Base-by-base conservation (phyloP, 2,113 vertebrate genomes). In the Platichthys flesus region DNA sequence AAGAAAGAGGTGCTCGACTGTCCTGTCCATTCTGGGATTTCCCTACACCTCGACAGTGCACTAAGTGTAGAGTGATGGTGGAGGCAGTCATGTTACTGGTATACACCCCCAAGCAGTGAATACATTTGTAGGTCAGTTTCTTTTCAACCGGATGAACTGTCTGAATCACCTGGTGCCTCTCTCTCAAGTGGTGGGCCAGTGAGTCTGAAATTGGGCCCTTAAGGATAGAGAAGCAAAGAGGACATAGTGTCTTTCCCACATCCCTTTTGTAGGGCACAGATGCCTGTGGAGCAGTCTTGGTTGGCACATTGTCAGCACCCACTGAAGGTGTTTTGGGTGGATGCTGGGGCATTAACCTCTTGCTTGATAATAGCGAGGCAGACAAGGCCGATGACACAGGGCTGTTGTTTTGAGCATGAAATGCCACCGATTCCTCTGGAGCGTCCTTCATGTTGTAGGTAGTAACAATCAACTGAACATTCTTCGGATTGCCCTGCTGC, bases 71-170 rank as follows among this genome's bases (percentile, higher is more conserved):
- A 0, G 98, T 99, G 70, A 99, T 99, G 12, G 98, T 99, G 9
- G 98, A 99, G 79, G 98, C 98, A 0, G 98, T 99, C 98, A 99
- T 99, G 93, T 99, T 99, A 89, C 97, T 98, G 0, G 98, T 99
- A 18, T 99, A 99, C 37, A 99, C 98, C 6, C 98, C 97, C 54
- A 99, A 94, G 90, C 98, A 99, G 87, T 99, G 98, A 81, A 99
- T 99, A 74, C 98, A 99, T 84, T 99, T 99, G 89, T 99, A 99
- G 24, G 98, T 99, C 21, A 99, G 94, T 89, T 99, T 99, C 85
- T 99, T 99, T 91, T 99, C 98, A 74, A 99, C 98, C 0, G 98
- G 98, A 87, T 99, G 98, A 78, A 99, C 97, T 0, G 98, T 99
- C 91, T 99, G 98, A 78, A 98, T 98, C 2, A 99, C 98, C 74